Conservation (phyloP, 2,888 invertebrate genomes). For the Thereva nobilitata region DNA sequence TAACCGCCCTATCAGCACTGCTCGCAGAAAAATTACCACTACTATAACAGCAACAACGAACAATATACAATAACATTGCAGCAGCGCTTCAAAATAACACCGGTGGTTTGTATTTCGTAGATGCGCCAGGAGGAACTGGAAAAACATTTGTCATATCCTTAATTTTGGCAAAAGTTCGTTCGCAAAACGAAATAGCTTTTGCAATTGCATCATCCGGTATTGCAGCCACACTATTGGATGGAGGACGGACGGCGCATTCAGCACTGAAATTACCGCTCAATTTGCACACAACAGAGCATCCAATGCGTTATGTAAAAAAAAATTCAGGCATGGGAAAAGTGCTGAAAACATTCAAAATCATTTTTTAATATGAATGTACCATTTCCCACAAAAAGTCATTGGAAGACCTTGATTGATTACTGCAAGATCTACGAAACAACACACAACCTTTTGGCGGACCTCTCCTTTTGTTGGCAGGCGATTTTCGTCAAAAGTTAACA, state of each 20-base stretch:
- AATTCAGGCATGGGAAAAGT: slow-evolving; percentile 48
- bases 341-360: slow-evolving; percentile 45
- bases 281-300: slow-evolving; percentile 45
- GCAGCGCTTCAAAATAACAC: too few relatives aligned
- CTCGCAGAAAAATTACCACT: too few relatives aligned
- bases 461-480: slow-evolving; percentile 22
- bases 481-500: too few relatives aligned
- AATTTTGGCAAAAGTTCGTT: slow-evolving; percentile 29
- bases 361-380: slow-evolving; percentile 48
- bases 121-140: slow-evolving; percentile 39
- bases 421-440: slow-evolving; percentile 43
- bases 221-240: slow-evolving; percentile 44
- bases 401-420: slow-evolving; percentile 46
- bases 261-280: slow-evolving; percentile 41
- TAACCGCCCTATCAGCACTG: too few relatives aligned
- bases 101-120: slow-evolving; percentile 31
- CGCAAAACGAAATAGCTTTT: slow-evolving; percentile 37
- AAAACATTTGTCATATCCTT: slow-evolving; percentile 36
- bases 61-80: too few relatives aligned
- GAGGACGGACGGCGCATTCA: slow-evolving; percentile 46
- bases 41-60: too few relatives aligned
- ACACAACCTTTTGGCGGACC: slow-evolving; percentile 26
- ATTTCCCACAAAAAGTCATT: slow-evolving; percentile 47
- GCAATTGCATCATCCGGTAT: slow-evolving; percentile 43
- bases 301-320: slow-evolving; percentile 48